Evolutionary conservation across 2,113 vertebrate species (phyloP), one percentile per base, ranked within the genome.

Genomic region (Tringa solitaria): DNA sequence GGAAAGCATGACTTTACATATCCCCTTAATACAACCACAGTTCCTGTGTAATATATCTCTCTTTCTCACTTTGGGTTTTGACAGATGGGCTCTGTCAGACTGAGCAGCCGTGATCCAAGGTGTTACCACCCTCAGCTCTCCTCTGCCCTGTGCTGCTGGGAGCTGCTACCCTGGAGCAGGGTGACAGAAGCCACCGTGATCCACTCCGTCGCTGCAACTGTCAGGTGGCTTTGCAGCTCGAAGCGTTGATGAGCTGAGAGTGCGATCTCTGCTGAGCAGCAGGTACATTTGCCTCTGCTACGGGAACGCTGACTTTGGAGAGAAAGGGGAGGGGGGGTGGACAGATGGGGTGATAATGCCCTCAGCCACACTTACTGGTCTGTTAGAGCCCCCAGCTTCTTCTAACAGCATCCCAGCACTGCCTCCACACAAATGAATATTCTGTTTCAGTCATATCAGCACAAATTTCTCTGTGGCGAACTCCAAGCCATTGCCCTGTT

Each of bases 311-410:
- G 95, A 59, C 51, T 69, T 54, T 33, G 60, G n/a, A 81, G 68
- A 61, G 79, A 48, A 84, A 63, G 57, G 26, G 1, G 2, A n/a
- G 8, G 20, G 10, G 37, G 8, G 20, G 9, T 11, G 41, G 51
- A 63, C 91, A 94, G 94, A 94, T 87, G 93, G 96, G 80, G 56
- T 75, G 80, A 75, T 68, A 81, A 84, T n/a, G 60, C 93, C 77
- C 65, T 91, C 69, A 95, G 84, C 65, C 80, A 68, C 86, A 39
- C 65, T 75, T 75, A 39, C 30, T 51, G 64, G 10, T 89, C 84
- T 94, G 73, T 68, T 46, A 84, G 64, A 89, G 69, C 73, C 56
- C 51, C 35, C 2, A 9, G 89, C 45, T 90, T 35, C 70, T 82
- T 89, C 77, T 76, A 61, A 18, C 43, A 84, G 77, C 57, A 39